These are phyloP conservation scores for Genyomyrus donnyi DNA, from an alignment of 2,113 vertebrate species.

Conservation along the genomic window DNA sequence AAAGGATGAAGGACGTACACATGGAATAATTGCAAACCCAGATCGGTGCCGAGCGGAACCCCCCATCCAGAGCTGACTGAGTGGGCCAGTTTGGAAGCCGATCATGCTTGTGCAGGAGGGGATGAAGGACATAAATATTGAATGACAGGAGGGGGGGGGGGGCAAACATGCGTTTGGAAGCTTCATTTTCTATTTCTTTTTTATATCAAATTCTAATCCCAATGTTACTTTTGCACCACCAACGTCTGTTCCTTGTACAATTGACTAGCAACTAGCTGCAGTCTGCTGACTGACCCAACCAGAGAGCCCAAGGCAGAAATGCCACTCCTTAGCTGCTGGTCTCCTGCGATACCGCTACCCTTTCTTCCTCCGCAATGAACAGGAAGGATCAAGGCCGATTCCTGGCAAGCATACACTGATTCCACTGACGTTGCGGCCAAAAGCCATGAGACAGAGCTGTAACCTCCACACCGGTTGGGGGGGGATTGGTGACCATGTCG, in stretches of 20 bases:
- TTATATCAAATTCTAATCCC: background rate
- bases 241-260: background rate
- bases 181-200: background rate
- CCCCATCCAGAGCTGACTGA: background rate
- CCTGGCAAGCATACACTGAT: background rate
- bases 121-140: background rate
- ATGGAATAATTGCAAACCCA: background rate
- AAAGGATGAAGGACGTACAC: background rate
- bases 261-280: background rate
- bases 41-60: background rate
- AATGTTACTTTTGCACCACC: background rate
- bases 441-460: background rate
- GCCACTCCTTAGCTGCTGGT: background rate
- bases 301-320: background rate
- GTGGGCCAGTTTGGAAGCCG: background rate
- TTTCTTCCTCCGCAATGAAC: background rate
- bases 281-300: background rate
- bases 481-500: background rate
- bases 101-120: background rate
- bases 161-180: background rate
- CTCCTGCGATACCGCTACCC: background rate
- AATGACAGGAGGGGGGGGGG: background rate
- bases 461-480: background rate
- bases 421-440: background rate
- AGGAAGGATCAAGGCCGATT: background rate